Percentiles rank a stretch among this genome's conserved stretches.
These are phyloP conservation scores for Periplaneta americana DNA, from an alignment of 1,140 invertebrate genomes.

Conservation along the genomic window DNA sequence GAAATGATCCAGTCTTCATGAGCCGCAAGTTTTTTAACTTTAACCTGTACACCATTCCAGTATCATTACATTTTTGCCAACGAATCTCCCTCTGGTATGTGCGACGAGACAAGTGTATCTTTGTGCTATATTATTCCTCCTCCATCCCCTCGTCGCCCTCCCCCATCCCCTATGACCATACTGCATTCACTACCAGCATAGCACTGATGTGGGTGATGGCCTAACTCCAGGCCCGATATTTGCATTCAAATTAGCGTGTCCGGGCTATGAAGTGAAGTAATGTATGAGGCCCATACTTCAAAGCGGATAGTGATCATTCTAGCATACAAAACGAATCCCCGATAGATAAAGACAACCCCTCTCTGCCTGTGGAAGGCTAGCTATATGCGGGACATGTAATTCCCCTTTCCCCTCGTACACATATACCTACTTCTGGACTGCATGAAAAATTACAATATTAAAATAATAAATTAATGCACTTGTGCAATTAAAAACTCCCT, in stretches of 20 bases:
- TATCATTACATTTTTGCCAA: no score
- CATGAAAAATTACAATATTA: background rate
- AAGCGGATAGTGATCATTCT: slow-evolving; percentile 11
- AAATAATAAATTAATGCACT: background rate
- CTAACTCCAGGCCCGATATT: slow-evolving; percentile 7
- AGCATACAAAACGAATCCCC: slow-evolving; percentile 1
- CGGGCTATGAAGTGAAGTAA: slow-evolving; percentile 9
- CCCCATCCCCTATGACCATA: background rate
- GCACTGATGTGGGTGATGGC: background rate
- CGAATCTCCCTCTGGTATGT: no score
- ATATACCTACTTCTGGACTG: background rate
- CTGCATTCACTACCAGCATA: background rate
- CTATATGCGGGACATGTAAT: background rate
- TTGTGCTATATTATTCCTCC: background rate
- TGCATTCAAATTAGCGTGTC: slow-evolving; percentile 15
- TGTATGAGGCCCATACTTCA: slow-evolving; percentile 15
- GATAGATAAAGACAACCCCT: slow-evolving; percentile 1
- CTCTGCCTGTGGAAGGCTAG: background rate
- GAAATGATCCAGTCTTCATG: no score
- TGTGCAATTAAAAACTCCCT: background rate
- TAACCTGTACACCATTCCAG: background rate
- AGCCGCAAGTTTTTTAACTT: no score
- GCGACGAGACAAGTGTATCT: background rate
- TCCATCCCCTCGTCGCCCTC: background rate
- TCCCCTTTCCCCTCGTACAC: no score